Base-by-base conservation (phyloP, 2,797 vertebrate species). In the Karalla daura region DNA sequence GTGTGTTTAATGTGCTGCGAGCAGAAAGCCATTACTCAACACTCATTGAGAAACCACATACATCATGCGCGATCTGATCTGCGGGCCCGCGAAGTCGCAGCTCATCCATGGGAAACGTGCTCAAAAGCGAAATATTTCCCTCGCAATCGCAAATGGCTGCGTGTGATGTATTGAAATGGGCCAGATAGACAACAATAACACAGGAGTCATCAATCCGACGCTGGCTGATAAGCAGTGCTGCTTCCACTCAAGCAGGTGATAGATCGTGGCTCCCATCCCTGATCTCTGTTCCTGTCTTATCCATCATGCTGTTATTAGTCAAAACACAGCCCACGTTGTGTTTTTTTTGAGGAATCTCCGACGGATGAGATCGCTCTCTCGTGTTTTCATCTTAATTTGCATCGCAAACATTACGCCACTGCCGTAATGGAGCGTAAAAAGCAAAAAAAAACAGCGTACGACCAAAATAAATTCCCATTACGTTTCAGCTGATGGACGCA, bases 401-500 rank as follows among this genome's bases (percentile, higher is more conserved):
- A 17, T 25, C 49, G 52, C n/a, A n/a, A n/a, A 10, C 17, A 49
- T 60, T 24, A 54, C 27, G 11, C 0, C 41, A 0, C 12, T 72
- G 52, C n/a, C n/a, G 63, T 35, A 47, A 46, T 47, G 21, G 7
- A 40, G 58, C 55, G 52, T 63, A 28, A 55, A n/a, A n/a, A n/a
- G n/a, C n/a, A n/a, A n/a, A n/a, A n/a, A n/a, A n/a, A n/a, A 68
- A 45, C 32, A 13, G 45, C 17, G 53, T 41, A 67, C 33, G 6
- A 25, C 0, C n/a, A 63, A 52, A 52, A 47, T 35, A 72, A 40
- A 63, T 50, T 33, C 56, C 15, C 8, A 7, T 62, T 40, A 21
- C 33, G 63, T 81, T 76, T 68, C 37, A 55, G 36, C 56, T 11
- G 27, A 44, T 47, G 32, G 35, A 63, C 37, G 1, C 15, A 43